phyloP scores from a whole-genome alignment of 2,888 invertebrate species.

The Cephus pygmeus region DNA sequence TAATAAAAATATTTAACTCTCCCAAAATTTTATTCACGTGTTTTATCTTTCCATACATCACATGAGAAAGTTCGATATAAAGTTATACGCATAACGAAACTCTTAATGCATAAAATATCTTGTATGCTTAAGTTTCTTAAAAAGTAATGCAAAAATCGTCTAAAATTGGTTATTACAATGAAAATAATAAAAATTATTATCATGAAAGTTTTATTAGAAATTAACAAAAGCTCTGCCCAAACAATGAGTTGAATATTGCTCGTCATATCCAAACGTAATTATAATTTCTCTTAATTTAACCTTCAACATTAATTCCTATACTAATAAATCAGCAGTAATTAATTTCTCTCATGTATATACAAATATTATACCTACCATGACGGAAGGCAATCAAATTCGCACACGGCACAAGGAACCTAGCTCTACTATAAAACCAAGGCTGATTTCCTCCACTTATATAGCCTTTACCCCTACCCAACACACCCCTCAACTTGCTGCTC shows the following conservation, averaged over 20 bases:
- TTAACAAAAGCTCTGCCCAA: background rate
- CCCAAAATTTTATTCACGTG: background rate
- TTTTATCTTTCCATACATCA: background rate
- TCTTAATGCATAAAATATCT: background rate
- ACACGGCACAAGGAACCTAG: constrained; percentile 48
- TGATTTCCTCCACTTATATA: constrained; percentile 59
- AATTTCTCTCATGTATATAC: background rate
- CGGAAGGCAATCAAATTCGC: constrained; percentile 21
- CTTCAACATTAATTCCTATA: background rate
- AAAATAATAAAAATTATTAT: background rate
- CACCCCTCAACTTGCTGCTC: background rate
- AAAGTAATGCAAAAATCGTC: background rate
- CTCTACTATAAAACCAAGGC: constrained; percentile 57
- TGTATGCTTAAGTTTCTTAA: background rate
- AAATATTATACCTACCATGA: constrained; percentile 24
- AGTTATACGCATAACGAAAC: background rate
- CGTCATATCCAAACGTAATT: background rate
- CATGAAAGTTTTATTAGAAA: background rate
- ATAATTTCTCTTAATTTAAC: background rate
- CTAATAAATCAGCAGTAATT: background rate
- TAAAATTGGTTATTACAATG: background rate
- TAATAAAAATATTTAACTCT: background rate
- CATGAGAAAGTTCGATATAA: background rate
- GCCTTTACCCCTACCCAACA: constrained; percentile 54
- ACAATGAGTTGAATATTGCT: background rate